Base-by-base conservation (phyloP, 2,113 vertebrate genomes). In the Acanthisitta chloris region DNA sequence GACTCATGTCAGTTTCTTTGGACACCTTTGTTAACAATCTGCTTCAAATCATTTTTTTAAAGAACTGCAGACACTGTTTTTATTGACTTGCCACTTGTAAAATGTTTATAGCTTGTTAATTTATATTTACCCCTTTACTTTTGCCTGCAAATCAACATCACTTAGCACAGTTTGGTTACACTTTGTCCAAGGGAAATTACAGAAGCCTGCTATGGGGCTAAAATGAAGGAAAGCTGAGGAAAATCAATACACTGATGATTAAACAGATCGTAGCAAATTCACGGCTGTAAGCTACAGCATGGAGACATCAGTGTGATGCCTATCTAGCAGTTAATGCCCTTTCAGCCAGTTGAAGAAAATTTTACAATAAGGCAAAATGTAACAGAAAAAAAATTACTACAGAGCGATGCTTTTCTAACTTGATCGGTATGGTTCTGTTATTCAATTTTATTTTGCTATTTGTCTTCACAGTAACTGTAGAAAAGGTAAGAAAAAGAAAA, bases 261-360 rank as follows among this genome's bases (percentile, higher is more conserved):
- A 99, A 98, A 98, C 98, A 98, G 98, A 98, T 99, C 98, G 98
- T 98, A 98, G 98, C 98, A 98, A 99, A 99, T 99, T 99, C 98
- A 99, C 98, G 98, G 98, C 98, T 98, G 98, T 98, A 98, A 98
- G 97, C 97, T 98, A 91, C 97, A 98, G 98, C 98, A 97, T 98
- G 98, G 97, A 98, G 98, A 98, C 97, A 98, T 97, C 98, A 98
- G 98, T 98, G 97, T 98, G 98, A 98, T 97, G 98, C 98, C 97
- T 98, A 98, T 98, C 97, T 98, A 96, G 96, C 94, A 96, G 97
- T 96, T 98, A 98, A 98, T 98, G 96, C 96, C 95, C 97, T 98
- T 98, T 97, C 97, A 97, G 97, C 90, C 96, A 97, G 97, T 83
- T 96, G 97, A 98, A 97, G 97, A 97, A 97, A 97, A 97, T 98